These are phyloP conservation scores for Hoplodrina blanda DNA, from an alignment of 2,888 invertebrate species.

Conservation along the genomic window DNA sequence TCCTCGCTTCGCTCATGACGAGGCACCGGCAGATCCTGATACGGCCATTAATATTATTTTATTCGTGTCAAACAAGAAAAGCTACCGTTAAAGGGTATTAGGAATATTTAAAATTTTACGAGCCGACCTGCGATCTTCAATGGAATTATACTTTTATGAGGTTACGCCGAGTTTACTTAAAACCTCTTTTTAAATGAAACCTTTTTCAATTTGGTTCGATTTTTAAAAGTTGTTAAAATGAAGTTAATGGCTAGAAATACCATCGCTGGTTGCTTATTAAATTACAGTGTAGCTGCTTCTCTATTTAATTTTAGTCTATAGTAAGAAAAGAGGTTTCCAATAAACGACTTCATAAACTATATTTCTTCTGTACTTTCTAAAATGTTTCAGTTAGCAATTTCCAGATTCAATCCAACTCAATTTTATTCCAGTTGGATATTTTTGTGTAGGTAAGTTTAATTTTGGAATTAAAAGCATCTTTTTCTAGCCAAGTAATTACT, in stretches of 20 bases:
- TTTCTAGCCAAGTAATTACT: too few species aligned
- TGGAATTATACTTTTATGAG: slow-evolving; percentile 64
- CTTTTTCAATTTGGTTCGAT: slow-evolving; percentile 60
- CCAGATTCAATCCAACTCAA: neutral
- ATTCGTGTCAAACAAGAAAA: slow-evolving; percentile 67
- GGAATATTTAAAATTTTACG: slow-evolving; percentile 63
- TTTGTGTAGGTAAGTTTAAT: too few species aligned
- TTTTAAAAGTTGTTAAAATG: slow-evolving; percentile 41
- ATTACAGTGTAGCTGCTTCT: slow-evolving; percentile 17
- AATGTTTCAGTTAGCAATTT: slow-evolving; percentile 4
- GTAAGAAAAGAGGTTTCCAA: neutral
- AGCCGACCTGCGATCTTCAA: slow-evolving; percentile 56
- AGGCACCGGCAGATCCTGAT: slow-evolving; percentile 56
- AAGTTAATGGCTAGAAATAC: slow-evolving; percentile 31
- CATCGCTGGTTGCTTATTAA: slow-evolving; percentile 38
- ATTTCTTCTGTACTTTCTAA: neutral
- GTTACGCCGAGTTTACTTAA: slow-evolving; percentile 61
- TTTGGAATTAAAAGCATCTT: too few species aligned
- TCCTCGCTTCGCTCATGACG: slow-evolving; percentile 54
- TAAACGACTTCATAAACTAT: neutral
- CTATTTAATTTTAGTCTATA: neutral
- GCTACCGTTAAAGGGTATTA: slow-evolving; percentile 67
- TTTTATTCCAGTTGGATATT: too few species aligned
- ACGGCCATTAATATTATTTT: slow-evolving; percentile 76
- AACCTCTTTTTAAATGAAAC: slow-evolving; percentile 55